phyloP scores from a whole-genome alignment of 2,888 invertebrate species.

The Ypsolopha scabrella region DNA sequence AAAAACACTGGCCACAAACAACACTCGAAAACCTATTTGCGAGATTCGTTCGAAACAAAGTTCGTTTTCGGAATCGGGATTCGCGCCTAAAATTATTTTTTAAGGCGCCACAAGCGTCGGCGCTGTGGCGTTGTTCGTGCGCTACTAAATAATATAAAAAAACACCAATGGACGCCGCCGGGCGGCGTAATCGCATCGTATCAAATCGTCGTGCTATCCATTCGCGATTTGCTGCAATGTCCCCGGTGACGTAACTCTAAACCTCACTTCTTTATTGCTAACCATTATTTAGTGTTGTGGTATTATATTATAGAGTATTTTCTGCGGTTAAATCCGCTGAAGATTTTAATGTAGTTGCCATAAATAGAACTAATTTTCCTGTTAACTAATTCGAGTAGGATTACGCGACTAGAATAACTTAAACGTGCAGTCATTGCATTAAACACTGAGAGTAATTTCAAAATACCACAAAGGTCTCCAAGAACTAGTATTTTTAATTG shows the following conservation, averaged over 20 bases:
- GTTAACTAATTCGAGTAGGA: too few relatives aligned
- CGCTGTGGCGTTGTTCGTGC: conserved; percentile 44
- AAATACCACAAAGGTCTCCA: too few relatives aligned
- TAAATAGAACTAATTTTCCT: too few relatives aligned
- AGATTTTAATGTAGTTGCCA: too few relatives aligned
- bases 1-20: conserved; percentile 21
- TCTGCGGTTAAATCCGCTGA: neutral
- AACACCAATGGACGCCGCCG: conserved; percentile 13
- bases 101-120: conserved; percentile 33
- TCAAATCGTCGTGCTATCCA: conserved; percentile 26
- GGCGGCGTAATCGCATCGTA: conserved; percentile 26
- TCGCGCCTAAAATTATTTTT: conserved; percentile 15
- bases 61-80: conserved; percentile 15
- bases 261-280: conserved; percentile 1
- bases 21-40: conserved; percentile 34
- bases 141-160: conserved; percentile 35
- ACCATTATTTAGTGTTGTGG: neutral
- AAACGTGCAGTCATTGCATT: too few relatives aligned
- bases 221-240: conserved; percentile 12
- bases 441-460: too few relatives aligned
- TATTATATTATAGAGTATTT: conserved; percentile 9
- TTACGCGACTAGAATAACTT: too few relatives aligned
- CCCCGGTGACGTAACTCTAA: conserved; percentile 12
- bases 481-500: too few relatives aligned
- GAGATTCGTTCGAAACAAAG: conserved; percentile 27